Evolutionary conservation across 2,113 vertebrate genomes (phyloP).

Genomic region (Labrus mixtus): DNA sequence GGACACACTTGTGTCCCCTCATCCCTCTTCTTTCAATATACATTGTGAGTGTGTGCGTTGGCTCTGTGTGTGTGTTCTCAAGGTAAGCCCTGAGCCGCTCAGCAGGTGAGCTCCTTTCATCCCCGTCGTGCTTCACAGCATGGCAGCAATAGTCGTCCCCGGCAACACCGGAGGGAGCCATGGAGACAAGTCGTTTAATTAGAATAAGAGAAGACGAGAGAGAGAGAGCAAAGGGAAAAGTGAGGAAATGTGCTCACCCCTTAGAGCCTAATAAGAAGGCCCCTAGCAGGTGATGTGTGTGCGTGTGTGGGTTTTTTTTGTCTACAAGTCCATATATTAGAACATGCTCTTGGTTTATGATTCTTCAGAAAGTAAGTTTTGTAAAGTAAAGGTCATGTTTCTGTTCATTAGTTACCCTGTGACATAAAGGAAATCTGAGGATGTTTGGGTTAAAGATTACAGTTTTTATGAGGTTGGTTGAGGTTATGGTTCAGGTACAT

Average conservation of each 20-base stretch:
- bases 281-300: slow-evolving; percentile 62
- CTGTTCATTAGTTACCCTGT: not conserved
- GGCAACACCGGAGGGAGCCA: slow-evolving; percentile 70
- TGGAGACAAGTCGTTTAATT: slow-evolving; percentile 77
- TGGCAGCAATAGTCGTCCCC: slow-evolving; percentile 54
- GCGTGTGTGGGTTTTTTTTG: slow-evolving; percentile 9
- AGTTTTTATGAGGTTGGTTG: not conserved
- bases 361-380: slow-evolving; percentile 13
- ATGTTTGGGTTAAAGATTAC: slow-evolving; percentile 11
- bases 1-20: slow-evolving; percentile 48
- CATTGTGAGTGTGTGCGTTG: slow-evolving; percentile 14
- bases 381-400: slow-evolving; percentile 8
- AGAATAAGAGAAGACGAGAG: slow-evolving; percentile 70
- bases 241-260: slow-evolving; percentile 64
- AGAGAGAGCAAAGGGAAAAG: slow-evolving; percentile 56
- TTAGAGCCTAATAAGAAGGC: slow-evolving; percentile 71
- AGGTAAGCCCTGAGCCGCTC: slow-evolving; percentile 76
- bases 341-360: slow-evolving; percentile 33
- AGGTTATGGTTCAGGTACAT: not conserved
- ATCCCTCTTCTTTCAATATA: slow-evolving; percentile 48
- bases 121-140: slow-evolving; percentile 60
- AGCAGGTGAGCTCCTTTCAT: slow-evolving; percentile 84
- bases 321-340: slow-evolving; percentile 14
- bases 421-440: not conserved
- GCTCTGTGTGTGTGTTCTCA: slow-evolving; percentile 40